These are phyloP conservation scores for Helarctos malayanus DNA, from an alignment of 2,797 vertebrate species.

Conservation along the genomic window DNA sequence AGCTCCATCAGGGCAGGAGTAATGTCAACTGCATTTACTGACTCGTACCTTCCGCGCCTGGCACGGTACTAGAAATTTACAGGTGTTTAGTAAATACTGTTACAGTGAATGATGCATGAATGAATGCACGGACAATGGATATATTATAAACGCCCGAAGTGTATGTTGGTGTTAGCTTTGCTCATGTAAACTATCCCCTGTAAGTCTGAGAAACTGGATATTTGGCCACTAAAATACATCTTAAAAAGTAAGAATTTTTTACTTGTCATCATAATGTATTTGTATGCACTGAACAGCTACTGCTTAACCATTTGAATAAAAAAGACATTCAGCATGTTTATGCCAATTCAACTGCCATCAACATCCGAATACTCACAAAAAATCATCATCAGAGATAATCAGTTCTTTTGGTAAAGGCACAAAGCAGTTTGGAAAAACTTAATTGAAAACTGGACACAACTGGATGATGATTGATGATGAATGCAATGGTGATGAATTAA, in stretches of 20 bases:
- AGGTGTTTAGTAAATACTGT: neutral
- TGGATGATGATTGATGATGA: constrained; percentile 75
- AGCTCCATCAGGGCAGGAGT: constrained; percentile 23
- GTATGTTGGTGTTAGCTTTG: neutral
- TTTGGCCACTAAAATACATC: constrained; percentile 48
- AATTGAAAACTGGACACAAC: constrained; percentile 85
- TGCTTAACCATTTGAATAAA: constrained; percentile 80
- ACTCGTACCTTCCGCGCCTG: too few relatives aligned
- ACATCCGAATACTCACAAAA: constrained; percentile 76
- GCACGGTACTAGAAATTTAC: neutral
- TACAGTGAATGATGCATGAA: neutral
- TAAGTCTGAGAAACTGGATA: constrained; percentile 26
- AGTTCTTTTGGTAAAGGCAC: constrained; percentile 74
- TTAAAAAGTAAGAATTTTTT: constrained; percentile 55
- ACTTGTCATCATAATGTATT: constrained; percentile 70
- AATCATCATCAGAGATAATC: constrained; percentile 86
- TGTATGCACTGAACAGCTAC: constrained; percentile 71
- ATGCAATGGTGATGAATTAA: constrained; percentile 84
- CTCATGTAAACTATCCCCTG: neutral
- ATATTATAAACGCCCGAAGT: neutral
- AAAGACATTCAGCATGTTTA: constrained; percentile 83
- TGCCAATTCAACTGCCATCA: constrained; percentile 78
- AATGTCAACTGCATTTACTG: neutral
- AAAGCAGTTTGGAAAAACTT: constrained; percentile 78
- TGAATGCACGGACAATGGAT: neutral